Percentiles rank a stretch among this genome's conserved stretches.
These are phyloP conservation scores for Halcyon badia DNA, from an alignment of 2,797 vertebrate genomes.

Conservation along the genomic window DNA sequence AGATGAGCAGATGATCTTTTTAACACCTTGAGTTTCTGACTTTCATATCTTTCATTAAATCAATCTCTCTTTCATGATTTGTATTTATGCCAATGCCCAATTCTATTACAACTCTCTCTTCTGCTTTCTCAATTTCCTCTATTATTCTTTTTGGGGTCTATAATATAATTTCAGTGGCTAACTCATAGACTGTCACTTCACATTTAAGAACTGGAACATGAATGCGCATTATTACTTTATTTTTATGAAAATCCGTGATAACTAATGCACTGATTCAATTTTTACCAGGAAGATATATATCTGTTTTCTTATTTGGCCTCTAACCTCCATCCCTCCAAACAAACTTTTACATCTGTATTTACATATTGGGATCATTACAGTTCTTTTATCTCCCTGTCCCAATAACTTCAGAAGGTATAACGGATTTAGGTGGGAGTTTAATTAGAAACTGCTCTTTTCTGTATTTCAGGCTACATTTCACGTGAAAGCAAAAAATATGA, in stretches of 20 bases:
- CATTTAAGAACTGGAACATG: conserved; percentile 46
- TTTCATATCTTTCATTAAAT: conserved; percentile 53
- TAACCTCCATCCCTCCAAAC: neutral
- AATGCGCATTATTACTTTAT: conserved; percentile 11
- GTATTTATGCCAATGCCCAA: conserved; percentile 44
- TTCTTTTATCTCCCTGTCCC: neutral
- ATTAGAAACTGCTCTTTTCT: conserved; percentile 15
- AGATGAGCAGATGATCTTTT: conserved; percentile 6
- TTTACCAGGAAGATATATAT: neutral
- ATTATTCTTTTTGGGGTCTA: conserved; percentile 25
- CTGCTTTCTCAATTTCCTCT: conserved; percentile 48
- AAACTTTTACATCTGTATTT: conserved; percentile 34
- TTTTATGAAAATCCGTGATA: conserved; percentile 48
- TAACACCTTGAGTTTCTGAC: conserved; percentile 35
- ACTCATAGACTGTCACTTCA: conserved; percentile 61
- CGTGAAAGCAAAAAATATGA: neutral
- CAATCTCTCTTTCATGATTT: conserved; percentile 48
- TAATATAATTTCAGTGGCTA: conserved; percentile 41
- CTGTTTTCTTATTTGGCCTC: neutral
- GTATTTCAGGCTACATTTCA: conserved; percentile 12
- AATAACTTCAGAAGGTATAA: neutral
- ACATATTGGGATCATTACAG: neutral
- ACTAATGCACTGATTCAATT: conserved; percentile 8
- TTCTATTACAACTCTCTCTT: conserved; percentile 41
- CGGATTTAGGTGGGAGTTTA: conserved; percentile 12